phyloP scores from a whole-genome alignment of 2,888 invertebrate genomes.

The Actias luna region DNA sequence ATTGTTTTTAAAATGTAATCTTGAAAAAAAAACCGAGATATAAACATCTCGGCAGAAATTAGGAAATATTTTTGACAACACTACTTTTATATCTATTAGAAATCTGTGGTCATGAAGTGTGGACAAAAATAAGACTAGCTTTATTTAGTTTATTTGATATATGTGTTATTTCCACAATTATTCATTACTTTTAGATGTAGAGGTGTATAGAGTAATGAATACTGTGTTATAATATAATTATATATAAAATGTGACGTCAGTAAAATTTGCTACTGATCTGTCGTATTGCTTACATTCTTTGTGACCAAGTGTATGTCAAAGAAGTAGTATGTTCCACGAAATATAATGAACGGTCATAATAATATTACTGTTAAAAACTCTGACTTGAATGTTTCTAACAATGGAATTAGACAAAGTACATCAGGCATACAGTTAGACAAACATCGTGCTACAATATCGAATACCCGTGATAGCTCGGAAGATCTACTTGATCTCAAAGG shows the following conservation, averaged over 20 bases:
- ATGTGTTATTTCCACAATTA: neutral
- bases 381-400: slow-evolving; percentile 46
- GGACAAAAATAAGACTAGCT: neutral
- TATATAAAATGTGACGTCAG: neutral
- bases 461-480: slow-evolving; percentile 61
- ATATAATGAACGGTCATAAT: slow-evolving; percentile 62
- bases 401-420: slow-evolving; percentile 43
- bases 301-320: neutral
- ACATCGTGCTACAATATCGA: slow-evolving; percentile 49
- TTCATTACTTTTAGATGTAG: neutral
- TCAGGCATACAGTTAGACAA: slow-evolving; percentile 45
- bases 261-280: neutral
- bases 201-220: neutral
- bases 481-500: slow-evolving; percentile 83
- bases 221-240: slow-evolving; percentile 9
- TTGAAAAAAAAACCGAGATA: too few relatives aligned
- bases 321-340: neutral
- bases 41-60: too few relatives aligned
- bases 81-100: neutral
- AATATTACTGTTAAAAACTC: slow-evolving; percentile 50
- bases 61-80: too few relatives aligned
- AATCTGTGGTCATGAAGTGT: neutral
- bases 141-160: neutral
- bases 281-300: neutral
- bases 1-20: too few relatives aligned